Evolutionary conservation across 23 tunicate genomes (phyloP).

Genomic region (Diplosoma virens): DNA sequence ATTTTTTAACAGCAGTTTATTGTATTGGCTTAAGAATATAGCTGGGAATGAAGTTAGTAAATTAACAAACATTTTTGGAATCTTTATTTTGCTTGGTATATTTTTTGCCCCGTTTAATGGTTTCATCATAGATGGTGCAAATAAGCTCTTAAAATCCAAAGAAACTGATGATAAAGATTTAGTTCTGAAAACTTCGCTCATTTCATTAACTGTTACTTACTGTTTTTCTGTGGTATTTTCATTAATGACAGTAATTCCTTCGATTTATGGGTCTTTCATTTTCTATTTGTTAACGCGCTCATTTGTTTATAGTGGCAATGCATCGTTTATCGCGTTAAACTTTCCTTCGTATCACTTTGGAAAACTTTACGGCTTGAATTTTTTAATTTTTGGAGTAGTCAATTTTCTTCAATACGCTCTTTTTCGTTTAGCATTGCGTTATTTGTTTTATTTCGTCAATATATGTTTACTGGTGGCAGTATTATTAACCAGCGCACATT

Average conservation of each 20-base stretch:
- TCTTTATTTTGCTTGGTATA: neutral
- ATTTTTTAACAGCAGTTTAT: constrained; percentile 17
- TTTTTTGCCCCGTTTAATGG: constrained; percentile 29
- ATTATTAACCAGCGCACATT: too few relatives aligned
- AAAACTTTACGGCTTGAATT: constrained; percentile 5
- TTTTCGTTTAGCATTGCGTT: constrained; percentile 6
- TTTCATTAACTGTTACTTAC: constrained; percentile 5
- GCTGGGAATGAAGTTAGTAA: neutral
- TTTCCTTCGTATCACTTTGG: constrained; percentile 25
- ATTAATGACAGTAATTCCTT: neutral
- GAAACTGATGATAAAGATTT: neutral
- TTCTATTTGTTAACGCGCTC: neutral
- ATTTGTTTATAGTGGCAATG: constrained; percentile 16
- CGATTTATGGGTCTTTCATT: constrained; percentile 5
- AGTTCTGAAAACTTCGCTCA: neutral
- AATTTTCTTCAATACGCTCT: constrained; percentile 18
- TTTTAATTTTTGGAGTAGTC: neutral
- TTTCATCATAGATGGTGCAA: neutral
- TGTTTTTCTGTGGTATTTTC: neutral
- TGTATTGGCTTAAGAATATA: constrained; percentile 8
- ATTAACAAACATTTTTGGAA: constrained; percentile 4
- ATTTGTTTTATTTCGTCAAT: constrained; percentile 1
- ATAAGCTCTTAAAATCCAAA: neutral
- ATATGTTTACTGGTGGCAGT: neutral
- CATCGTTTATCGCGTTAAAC: neutral